Evolutionary conservation across 2,797 vertebrate genomes (phyloP).

Genomic region (Octomys mimax): DNA sequence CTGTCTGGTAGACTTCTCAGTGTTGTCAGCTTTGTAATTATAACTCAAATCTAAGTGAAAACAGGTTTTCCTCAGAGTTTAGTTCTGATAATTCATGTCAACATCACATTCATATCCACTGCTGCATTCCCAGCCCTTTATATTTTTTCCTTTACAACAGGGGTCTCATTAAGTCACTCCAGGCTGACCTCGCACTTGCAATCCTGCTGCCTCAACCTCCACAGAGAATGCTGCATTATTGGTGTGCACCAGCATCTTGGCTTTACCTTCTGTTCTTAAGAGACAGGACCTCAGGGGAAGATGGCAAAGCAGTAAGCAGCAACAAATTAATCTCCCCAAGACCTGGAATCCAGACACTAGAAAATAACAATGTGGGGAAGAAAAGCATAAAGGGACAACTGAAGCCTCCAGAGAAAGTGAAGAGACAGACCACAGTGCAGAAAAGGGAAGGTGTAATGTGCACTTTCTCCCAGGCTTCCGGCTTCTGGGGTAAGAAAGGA

Average conservation of each 20-base stretch:
- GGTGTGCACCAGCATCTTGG: background rate
- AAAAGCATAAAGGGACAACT: too few relatives aligned
- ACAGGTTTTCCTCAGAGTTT: background rate
- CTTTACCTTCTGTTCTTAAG: background rate
- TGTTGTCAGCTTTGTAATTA: background rate
- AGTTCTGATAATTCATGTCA: conserved; percentile 6
- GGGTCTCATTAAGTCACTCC: background rate
- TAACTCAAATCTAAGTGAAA: background rate
- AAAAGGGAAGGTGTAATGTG: background rate
- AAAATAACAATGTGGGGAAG: too few relatives aligned
- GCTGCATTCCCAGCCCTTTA: background rate
- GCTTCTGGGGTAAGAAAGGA: background rate
- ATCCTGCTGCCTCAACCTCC: background rate
- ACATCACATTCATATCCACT: background rate
- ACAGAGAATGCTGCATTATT: background rate
- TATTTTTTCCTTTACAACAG: background rate
- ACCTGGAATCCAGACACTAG: too few relatives aligned
- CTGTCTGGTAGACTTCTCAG: conserved; percentile 3
- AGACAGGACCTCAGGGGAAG: background rate
- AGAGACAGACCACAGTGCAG: too few relatives aligned
- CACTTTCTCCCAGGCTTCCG: background rate
- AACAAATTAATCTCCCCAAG: too few relatives aligned
- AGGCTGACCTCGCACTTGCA: background rate
- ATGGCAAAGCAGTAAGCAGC: background rate
- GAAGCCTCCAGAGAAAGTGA: too few relatives aligned